These are phyloP conservation scores for Brachionus rubens DNA, from an alignment of 1,140 invertebrate genomes.

Conservation along the genomic window DNA sequence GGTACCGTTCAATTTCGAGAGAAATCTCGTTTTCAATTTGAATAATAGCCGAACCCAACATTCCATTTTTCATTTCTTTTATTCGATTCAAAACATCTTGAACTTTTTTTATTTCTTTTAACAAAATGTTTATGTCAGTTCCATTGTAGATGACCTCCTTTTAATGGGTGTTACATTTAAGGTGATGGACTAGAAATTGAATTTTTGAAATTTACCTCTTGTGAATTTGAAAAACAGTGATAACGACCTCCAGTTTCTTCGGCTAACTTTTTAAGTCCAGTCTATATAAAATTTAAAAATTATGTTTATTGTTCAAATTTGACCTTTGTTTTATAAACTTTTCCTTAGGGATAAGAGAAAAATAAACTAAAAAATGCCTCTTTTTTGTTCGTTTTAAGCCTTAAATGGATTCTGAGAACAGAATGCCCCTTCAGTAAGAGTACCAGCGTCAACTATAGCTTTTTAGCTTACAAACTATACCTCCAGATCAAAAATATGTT, in stretches of 20 bases:
- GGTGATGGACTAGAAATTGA: background rate
- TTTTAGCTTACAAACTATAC: too few species aligned
- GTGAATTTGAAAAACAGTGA: slow-evolving; percentile 58
- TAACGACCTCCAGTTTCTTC: slow-evolving; percentile 56
- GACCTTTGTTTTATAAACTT: background rate
- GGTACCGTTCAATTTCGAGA: slow-evolving; percentile 57
- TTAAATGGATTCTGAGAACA: too few species aligned
- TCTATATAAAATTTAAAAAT: slow-evolving; percentile 47
- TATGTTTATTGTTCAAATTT: background rate
- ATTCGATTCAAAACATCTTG: slow-evolving; percentile 75
- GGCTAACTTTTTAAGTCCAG: slow-evolving; percentile 54
- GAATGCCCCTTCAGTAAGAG: too few species aligned
- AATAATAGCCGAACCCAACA: slow-evolving; percentile 59
- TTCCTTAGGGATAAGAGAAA: slow-evolving; percentile 49
- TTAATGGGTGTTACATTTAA: background rate
- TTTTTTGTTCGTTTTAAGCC: too few species aligned
- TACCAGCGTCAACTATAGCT: too few species aligned
- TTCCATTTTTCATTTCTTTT: slow-evolving; percentile 66
- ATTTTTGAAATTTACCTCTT: slow-evolving; percentile 49
- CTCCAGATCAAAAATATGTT: too few species aligned
- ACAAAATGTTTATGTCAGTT: slow-evolving; percentile 57
- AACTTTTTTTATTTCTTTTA: slow-evolving; percentile 57
- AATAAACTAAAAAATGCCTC: too few species aligned
- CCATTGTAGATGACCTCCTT: slow-evolving; percentile 59
- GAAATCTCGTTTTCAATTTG: slow-evolving; percentile 60